Evolutionary conservation across 2,797 vertebrate genomes (phyloP).

Genomic region (Diglossa cyanea): DNA sequence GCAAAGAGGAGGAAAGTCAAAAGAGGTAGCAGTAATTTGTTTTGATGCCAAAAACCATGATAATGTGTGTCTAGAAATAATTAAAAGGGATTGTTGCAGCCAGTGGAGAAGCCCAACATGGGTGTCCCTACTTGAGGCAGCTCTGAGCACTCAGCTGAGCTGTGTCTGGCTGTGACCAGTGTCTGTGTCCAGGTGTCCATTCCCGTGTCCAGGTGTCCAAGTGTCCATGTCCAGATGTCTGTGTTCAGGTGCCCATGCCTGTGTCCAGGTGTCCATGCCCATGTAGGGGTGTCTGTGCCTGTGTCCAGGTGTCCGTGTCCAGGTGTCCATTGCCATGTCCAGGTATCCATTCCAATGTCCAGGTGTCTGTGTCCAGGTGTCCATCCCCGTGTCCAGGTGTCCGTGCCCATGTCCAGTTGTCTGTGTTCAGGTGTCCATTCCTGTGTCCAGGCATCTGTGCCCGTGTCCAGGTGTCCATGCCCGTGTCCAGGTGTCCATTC

Average conservation of each 20-base stretch:
- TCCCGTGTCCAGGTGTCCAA: neutral
- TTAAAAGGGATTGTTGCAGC: neutral
- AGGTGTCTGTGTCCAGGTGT: neutral
- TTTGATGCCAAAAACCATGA: neutral
- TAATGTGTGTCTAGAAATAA: neutral
- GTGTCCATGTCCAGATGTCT: no score
- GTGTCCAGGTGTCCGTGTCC: no score
- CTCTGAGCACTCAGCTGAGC: neutral
- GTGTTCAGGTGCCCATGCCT: no score
- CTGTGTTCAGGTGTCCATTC: rapidly evolving
- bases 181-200: neutral
- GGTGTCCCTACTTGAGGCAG: rapidly evolving
- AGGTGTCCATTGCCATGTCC: neutral
- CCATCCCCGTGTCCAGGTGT: rapidly evolving
- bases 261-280: neutral
- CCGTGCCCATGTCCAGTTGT: rapidly evolving
- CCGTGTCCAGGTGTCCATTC: rapidly evolving
- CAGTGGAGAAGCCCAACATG: rapidly evolving
- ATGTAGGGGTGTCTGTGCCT: rapidly evolving
- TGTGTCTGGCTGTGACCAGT: rapidly evolving
- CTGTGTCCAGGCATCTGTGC: neutral
- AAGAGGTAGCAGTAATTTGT: neutral
- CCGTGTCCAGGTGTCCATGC: rapidly evolving
- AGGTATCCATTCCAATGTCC: neutral
- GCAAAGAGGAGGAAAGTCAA: neutral